Evolutionary conservation across 2,797 vertebrate genomes (phyloP).

Genomic region (Ceryle rudis): DNA sequence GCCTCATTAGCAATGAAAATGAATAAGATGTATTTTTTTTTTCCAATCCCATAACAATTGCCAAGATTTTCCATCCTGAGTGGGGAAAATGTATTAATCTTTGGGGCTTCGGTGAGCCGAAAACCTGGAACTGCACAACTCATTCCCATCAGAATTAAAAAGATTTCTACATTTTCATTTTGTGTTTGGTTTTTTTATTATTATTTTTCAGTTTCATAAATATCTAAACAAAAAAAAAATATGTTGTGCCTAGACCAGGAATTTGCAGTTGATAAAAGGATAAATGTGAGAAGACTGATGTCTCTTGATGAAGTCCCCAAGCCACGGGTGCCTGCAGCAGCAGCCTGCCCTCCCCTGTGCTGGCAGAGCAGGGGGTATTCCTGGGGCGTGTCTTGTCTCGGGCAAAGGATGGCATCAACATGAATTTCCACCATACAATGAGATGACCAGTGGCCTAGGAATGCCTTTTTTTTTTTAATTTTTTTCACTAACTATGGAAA

Average conservation of each 20-base stretch:
- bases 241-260: neutral
- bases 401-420: neutral
- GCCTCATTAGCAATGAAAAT: neutral
- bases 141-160: neutral
- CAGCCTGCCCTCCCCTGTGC: neutral
- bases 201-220: neutral
- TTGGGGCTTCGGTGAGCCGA: neutral
- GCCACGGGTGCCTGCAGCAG: neutral
- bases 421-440: neutral
- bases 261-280: neutral
- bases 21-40: neutral
- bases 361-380: neutral
- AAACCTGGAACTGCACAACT: neutral
- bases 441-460: neutral
- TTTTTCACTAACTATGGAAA: neutral
- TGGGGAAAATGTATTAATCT: neutral
- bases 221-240: neutral
- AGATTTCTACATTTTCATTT: neutral
- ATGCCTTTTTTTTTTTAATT: neutral
- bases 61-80: neutral
- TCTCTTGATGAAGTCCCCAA: neutral
- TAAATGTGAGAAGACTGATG: neutral
- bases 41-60: neutral
- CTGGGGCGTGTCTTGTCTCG: fast-evolving
- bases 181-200: neutral